A percentile compares a stretch with the other conserved stretches of the same genome.
These are phyloP conservation scores for Hydrotaea cyrtoneurina DNA, from an alignment of 2,888 invertebrate species.

Conservation along the genomic window DNA sequence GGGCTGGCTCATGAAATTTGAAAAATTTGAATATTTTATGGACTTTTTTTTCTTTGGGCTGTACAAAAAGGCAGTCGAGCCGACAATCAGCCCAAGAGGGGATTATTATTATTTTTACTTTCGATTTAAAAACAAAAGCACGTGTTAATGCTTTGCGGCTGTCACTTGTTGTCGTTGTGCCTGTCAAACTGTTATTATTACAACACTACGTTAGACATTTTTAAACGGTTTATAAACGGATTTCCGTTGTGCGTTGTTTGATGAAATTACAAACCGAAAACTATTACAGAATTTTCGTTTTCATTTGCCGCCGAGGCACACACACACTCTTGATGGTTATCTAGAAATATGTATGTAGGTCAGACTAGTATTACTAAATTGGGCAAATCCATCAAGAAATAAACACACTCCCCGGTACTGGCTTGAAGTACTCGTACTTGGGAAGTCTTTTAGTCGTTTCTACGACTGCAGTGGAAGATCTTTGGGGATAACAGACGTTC, in stretches of 20 bases:
- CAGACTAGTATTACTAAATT: not conserved
- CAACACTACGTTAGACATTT: conserved; percentile 8
- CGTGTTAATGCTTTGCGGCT: conserved; percentile 23
- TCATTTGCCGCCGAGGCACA: not conserved
- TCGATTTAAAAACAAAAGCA: too few species aligned
- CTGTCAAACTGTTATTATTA: conserved; percentile 6
- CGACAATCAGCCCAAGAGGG: not conserved
- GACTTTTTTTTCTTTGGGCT: not conserved
- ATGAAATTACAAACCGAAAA: not conserved
- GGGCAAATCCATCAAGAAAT: not conserved
- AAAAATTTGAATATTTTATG: not conserved
- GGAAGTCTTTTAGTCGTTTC: too few species aligned
- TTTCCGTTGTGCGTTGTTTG: conserved; percentile 55
- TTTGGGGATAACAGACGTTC: too few species aligned
- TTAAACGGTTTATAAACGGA: conserved; percentile 60
- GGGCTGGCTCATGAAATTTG: not conserved
- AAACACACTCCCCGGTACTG: too few species aligned
- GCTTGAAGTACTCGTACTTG: too few species aligned
- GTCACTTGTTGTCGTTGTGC: not conserved
- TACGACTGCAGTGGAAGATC: too few species aligned
- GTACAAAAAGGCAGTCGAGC: not conserved
- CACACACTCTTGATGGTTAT: not conserved
- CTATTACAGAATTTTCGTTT: conserved; percentile 10
- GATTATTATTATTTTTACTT: not conserved
- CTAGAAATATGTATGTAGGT: conserved; percentile 10